Conservation (phyloP, 1,140 invertebrate genomes). For the Berghia stephanieae region DNA sequence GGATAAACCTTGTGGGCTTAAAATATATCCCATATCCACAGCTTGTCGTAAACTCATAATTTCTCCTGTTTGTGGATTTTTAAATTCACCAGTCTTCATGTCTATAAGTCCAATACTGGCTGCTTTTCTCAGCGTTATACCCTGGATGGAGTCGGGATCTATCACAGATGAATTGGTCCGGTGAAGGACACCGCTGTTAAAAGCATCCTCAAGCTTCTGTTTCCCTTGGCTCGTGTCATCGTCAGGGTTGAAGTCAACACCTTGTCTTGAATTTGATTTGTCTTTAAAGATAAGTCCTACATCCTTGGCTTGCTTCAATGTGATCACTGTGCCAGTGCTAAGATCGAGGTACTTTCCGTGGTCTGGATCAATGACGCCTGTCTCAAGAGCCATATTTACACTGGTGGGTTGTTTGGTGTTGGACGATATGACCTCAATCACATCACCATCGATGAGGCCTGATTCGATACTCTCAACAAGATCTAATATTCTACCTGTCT, state of each 20-base stretch:
- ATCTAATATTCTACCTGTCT: conserved; percentile 65
- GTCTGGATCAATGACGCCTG: conserved; percentile 79
- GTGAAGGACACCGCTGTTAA: conserved; percentile 54
- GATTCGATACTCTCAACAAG: conserved; percentile 75
- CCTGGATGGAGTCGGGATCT: conserved; percentile 58
- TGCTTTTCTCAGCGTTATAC: conserved; percentile 57
- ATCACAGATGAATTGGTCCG: conserved; percentile 59
- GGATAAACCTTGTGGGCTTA: conserved; percentile 72
- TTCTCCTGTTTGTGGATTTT: conserved; percentile 84
- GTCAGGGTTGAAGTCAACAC: conserved; percentile 58
- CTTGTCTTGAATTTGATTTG: conserved; percentile 41
- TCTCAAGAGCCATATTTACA: conserved; percentile 72
- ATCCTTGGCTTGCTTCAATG: conserved; percentile 46
- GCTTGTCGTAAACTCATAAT: conserved; percentile 83
- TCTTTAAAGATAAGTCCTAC: conserved; percentile 49
- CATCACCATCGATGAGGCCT: conserved; percentile 61
- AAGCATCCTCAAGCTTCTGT: conserved; percentile 55
- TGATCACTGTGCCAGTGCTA: conserved; percentile 36
- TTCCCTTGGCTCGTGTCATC: conserved; percentile 49
- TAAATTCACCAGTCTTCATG: conserved; percentile 80
- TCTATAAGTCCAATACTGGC: conserved; percentile 70
- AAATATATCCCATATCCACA: conserved; percentile 66
- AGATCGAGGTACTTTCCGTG: conserved; percentile 69
- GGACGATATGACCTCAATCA: conserved; percentile 48
- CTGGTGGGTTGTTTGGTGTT: conserved; percentile 40